phyloP scores from a whole-genome alignment of 2,797 vertebrate genomes.

The Sebastes diploproa region DNA sequence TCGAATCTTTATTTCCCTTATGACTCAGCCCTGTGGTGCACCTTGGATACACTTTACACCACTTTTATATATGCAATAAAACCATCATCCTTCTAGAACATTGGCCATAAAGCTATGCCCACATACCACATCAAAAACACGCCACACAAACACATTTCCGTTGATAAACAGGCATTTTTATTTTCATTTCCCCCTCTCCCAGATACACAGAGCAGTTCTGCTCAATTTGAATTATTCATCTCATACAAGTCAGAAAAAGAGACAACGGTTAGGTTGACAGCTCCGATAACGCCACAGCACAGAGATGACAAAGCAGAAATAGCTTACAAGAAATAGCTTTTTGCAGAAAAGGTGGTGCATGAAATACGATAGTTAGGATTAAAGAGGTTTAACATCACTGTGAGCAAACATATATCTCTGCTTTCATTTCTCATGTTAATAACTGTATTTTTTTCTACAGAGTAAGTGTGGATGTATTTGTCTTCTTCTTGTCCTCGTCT shows the following conservation, averaged over 20 bases:
- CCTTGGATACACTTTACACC: background rate
- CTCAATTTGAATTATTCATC: slow-evolving; percentile 13
- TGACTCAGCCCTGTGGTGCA: background rate
- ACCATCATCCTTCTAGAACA: rapidly evolving
- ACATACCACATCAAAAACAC: background rate
- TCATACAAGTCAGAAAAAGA: slow-evolving; percentile 30
- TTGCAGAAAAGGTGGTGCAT: slow-evolving; percentile 10
- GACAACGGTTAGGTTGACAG: slow-evolving; percentile 17
- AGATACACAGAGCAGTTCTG: slow-evolving; percentile 24
- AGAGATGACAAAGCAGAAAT: slow-evolving; percentile 17
- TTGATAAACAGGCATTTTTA: slow-evolving; percentile 38
- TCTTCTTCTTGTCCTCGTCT: background rate
- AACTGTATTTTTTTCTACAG: slow-evolving; percentile 22
- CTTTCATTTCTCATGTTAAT: slow-evolving; percentile 13
- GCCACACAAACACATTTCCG: background rate
- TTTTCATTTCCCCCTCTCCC: slow-evolving; percentile 4
- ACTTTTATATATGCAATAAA: background rate
- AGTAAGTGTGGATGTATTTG: slow-evolving; percentile 28
- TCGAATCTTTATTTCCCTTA: background rate
- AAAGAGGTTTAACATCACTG: slow-evolving; percentile 34
- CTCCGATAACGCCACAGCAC: slow-evolving; percentile 42
- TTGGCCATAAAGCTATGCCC: background rate
- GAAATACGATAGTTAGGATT: slow-evolving; percentile 15
- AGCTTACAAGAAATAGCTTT: slow-evolving; percentile 28
- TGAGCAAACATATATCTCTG: slow-evolving; percentile 32